Conservation (phyloP, 2,888 invertebrate genomes). For the Drosophila paracracens region DNA sequence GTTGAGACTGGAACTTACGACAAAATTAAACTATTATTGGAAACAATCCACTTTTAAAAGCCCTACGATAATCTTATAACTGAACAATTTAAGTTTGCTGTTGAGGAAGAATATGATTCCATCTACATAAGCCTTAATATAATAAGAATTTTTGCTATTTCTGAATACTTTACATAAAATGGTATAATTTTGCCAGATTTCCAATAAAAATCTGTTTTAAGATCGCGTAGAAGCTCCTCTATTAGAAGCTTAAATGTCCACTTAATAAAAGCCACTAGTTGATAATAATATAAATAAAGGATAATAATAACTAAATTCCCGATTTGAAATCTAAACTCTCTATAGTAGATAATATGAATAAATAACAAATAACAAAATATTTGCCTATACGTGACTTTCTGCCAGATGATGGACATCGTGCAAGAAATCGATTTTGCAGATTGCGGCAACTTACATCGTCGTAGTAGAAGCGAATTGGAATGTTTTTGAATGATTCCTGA, state of each 20-base stretch:
- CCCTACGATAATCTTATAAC: not conserved
- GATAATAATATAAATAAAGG: not conserved
- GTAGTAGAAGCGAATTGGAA: slow-evolving; percentile 94
- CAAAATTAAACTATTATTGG: not conserved
- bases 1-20: not conserved
- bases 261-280: not conserved
- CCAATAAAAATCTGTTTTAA: not conserved
- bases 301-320: not conserved
- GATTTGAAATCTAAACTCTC: not conserved
- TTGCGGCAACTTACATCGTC: slow-evolving; percentile 86
- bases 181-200: not conserved
- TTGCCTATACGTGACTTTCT: not conserved
- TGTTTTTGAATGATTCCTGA: slow-evolving; percentile 93
- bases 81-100: not conserved
- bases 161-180: not conserved
- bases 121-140: not conserved
- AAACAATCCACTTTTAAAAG: not conserved
- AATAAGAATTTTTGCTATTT: not conserved
- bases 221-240: not conserved
- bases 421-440: not conserved
- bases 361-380: not conserved
- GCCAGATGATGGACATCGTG: not conserved
- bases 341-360: not conserved
- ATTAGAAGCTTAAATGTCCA: not conserved
- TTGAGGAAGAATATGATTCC: not conserved